Evolutionary conservation across 2,888 invertebrate genomes (phyloP).

Genomic region (Imbricaverruca yamaguchii): DNA sequence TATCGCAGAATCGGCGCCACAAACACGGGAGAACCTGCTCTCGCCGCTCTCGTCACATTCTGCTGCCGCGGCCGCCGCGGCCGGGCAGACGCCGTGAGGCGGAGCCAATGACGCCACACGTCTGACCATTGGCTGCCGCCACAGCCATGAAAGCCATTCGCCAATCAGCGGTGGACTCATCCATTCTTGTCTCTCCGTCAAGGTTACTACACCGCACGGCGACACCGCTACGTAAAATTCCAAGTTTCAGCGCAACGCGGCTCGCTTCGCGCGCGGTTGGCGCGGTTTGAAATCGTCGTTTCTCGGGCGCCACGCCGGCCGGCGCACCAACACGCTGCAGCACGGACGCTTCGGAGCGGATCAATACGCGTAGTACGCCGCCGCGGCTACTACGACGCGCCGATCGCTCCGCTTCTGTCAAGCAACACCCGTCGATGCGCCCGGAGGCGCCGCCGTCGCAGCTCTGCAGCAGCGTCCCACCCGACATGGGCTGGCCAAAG

Average conservation of each 20-base stretch:
- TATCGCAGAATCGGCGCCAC: background rate
- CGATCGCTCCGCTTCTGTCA: too few relatives aligned
- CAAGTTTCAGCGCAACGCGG: background rate
- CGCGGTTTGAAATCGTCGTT: background rate
- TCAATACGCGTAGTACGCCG: slow-evolving; percentile 12
- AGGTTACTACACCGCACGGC: slow-evolving; percentile 10
- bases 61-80: background rate
- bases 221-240: background rate
- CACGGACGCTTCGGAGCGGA: background rate
- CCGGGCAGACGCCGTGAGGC: background rate
- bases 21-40: background rate
- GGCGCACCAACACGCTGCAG: too few relatives aligned
- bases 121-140: slow-evolving; percentile 2
- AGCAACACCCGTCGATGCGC: too few relatives aligned
- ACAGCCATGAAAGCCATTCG: background rate
- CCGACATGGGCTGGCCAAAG: too few relatives aligned
- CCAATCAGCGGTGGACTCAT: background rate
- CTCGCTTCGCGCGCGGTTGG: background rate
- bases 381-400: background rate
- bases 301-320: background rate
- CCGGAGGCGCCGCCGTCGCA: too few relatives aligned
- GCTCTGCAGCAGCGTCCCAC: too few relatives aligned
- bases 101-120: background rate
- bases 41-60: background rate
- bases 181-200: slow-evolving; percentile 2